Percentiles rank a stretch among this genome's conserved stretches.
Evolutionary conservation across 2,113 vertebrate genomes (phyloP).

Genomic region (Marcusenius ussheri): DNA sequence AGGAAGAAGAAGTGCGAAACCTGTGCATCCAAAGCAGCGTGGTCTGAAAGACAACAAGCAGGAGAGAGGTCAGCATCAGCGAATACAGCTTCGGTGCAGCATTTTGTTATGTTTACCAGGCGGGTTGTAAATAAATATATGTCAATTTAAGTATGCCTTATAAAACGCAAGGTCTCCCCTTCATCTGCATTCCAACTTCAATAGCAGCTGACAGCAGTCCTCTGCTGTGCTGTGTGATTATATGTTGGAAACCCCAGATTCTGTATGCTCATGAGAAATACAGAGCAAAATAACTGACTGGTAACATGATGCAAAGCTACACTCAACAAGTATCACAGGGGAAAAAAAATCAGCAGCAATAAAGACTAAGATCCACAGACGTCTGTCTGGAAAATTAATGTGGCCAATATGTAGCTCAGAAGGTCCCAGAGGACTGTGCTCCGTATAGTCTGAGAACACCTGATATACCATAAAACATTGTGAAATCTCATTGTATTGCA

Average conservation of each 20-base stretch:
- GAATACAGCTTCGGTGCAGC: not conserved
- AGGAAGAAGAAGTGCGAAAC: slow-evolving; percentile 68
- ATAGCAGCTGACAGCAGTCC: not conserved
- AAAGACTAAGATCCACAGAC: not conserved
- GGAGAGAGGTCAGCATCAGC: slow-evolving; percentile 66
- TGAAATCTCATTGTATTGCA: not conserved
- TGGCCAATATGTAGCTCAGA: not conserved
- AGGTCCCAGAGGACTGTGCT: not conserved
- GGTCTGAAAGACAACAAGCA: slow-evolving; percentile 84
- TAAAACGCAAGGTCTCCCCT: not conserved
- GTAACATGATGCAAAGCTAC: not conserved
- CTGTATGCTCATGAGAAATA: not conserved
- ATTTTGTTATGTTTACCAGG: not conserved
- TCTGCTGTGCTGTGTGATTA: not conserved
- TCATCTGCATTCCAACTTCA: not conserved
- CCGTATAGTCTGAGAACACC: not conserved
- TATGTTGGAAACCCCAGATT: not conserved
- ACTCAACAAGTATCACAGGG: not conserved
- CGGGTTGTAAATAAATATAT: not conserved
- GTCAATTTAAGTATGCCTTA: not conserved
- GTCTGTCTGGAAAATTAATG: not conserved
- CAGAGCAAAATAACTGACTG: not conserved
- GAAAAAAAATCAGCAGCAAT: not conserved
- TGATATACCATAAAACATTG: not conserved
- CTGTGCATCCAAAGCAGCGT: slow-evolving; percentile 91